Evolutionary conservation across 2,113 vertebrate species (phyloP), one percentile per base, ranked within the genome.

Genomic region (Xiphophorus hellerii): DNA sequence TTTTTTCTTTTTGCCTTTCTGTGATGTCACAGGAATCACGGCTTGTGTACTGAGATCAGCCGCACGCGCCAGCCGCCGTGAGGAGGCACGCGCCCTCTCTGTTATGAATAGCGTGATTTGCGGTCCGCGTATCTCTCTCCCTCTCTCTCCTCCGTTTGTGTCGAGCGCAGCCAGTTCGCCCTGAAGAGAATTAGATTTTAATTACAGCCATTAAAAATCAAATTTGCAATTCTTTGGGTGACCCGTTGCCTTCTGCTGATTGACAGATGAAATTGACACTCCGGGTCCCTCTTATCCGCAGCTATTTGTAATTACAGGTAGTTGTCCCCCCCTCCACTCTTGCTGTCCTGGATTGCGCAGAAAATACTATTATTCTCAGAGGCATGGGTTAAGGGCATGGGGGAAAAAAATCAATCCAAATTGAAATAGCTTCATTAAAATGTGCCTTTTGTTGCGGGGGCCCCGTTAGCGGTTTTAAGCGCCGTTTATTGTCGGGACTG

Each of bases 251-350:
- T 96, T 94, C 60, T 89, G 82, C 91, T 98, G 97, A 98, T 96
- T 98, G 97, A 96, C 97, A 98, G 96, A 90, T 96, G 97, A 96
- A 97, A 98, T 99, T 96, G 96, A 98, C 97, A 97, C 97, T 97
- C 94, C 94, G 93, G 93, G 93, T 95, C 94, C 95, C 96, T 97
- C 97, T 98, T 96, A 96, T 96, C 95, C 94, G 87, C 94, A 96
- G 95, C 96, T 96, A 96, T 96, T 97, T 97, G 97, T 98, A 98
- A 98, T 98, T 98, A 96, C 96, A 98, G 97, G 97, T 98, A 97
- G 96, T 96, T 95, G 95, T 93, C 92, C 94, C 29, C 25, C 31
- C 2, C n/a, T 28, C 35, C 51, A 54, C 30, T 61, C 35, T 44
- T 95, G 93, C 84, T 95, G 95, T 96, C 94, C 95, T 95, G 96